Conservation (phyloP, 2,113 vertebrate species). For the Polypterus senegalus region DNA sequence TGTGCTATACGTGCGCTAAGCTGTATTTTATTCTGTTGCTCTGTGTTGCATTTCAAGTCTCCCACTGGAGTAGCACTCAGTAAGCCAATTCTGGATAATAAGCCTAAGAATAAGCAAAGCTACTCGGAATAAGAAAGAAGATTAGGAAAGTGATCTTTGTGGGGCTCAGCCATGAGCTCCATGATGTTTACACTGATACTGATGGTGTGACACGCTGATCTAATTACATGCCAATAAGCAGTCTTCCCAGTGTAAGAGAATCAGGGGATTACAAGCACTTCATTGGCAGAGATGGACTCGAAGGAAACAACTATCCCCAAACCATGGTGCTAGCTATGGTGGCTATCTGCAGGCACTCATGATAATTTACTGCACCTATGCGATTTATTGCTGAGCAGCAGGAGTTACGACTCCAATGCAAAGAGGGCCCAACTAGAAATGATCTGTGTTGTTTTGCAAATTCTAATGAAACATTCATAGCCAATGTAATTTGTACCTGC, state of each 20-base stretch:
- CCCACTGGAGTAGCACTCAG: conserved; percentile 5
- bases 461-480: too few relatives aligned
- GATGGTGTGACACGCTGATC: conserved; percentile 66
- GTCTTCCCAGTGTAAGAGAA: conserved; percentile 42
- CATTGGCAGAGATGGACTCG: conserved; percentile 30
- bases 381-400: too few relatives aligned
- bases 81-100: conserved; percentile 22
- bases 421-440: too few relatives aligned
- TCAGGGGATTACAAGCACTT: conserved; percentile 53
- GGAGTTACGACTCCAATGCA: too few relatives aligned
- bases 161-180: conserved; percentile 54
- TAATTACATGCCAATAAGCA: conserved; percentile 79
- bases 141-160: conserved; percentile 65
- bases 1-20: too few relatives aligned
- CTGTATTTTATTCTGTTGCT: too few relatives aligned
- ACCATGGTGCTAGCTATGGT: too few relatives aligned
- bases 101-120: conserved; percentile 39
- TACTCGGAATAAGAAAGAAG: conserved; percentile 57
- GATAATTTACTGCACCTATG: too few relatives aligned
- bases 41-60: conserved; percentile 1
- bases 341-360: too few relatives aligned
- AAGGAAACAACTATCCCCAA: conserved; percentile 21
- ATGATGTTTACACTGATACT: conserved; percentile 62
- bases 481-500: too few relatives aligned
- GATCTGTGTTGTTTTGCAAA: too few relatives aligned